Conservation (phyloP, 2,888 invertebrate genomes). For the Glyphotaelius pellucidus region DNA sequence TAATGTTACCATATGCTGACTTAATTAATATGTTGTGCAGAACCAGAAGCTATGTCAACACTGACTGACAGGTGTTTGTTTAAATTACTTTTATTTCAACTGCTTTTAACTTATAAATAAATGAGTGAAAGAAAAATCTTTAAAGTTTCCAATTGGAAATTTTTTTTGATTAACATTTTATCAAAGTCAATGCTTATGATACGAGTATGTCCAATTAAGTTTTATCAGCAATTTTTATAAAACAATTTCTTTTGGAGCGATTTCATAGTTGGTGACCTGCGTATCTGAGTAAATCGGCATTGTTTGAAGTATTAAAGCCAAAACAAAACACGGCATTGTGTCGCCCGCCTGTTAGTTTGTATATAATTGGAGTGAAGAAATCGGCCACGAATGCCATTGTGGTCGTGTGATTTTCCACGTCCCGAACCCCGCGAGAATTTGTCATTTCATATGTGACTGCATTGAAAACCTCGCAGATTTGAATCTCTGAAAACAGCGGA, state of each 20-base stretch:
- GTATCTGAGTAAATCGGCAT: background rate
- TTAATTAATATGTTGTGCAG: background rate
- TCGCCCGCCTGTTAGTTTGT: background rate
- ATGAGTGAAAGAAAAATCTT: no score
- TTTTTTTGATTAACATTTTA: background rate
- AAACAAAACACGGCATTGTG: background rate
- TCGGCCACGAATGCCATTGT: constrained; percentile 9
- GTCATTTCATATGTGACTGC: constrained; percentile 39
- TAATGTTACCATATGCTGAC: background rate
- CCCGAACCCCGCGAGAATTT: background rate
- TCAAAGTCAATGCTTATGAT: background rate
- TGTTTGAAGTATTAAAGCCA: background rate
- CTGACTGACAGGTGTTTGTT: background rate
- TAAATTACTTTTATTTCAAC: background rate
- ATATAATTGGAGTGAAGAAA: background rate
- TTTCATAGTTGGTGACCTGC: background rate
- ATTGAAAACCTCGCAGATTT: constrained; percentile 5
- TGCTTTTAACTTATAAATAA: no score
- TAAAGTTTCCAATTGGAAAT: no score
- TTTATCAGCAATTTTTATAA: no score
- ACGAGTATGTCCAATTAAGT: no score
- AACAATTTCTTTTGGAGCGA: no score
- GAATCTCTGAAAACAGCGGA: background rate
- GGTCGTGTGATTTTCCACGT: constrained; percentile 11
- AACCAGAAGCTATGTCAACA: no score